These are phyloP conservation scores for Metallyticus violacea DNA, from an alignment of 2,888 invertebrate genomes.

Conservation along the genomic window DNA sequence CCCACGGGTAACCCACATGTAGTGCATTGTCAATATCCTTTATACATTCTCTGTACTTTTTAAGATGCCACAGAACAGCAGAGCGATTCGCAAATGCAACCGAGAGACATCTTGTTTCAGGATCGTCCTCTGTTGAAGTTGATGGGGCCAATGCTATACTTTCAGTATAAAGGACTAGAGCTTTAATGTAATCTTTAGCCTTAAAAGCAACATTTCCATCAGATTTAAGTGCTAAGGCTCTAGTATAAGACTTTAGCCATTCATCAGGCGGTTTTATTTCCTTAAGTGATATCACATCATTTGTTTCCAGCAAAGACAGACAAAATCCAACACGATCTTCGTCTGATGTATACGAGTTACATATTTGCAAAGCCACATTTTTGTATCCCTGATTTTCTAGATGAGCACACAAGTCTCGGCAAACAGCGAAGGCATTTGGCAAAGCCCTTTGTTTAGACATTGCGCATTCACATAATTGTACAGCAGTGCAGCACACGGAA, in stretches of 20 bases:
- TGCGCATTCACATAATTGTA: no score
- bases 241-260: not conserved
- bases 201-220: not conserved
- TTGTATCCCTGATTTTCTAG: not conserved
- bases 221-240: not conserved
- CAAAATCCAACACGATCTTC: not conserved
- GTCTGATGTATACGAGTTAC: not conserved
- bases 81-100: not conserved
- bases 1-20: not conserved
- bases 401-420: not conserved
- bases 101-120: not conserved
- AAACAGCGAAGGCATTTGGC: not conserved
- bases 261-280: not conserved
- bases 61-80: not conserved
- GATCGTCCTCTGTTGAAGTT: not conserved
- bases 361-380: not conserved
- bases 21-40: not conserved
- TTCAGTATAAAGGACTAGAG: not conserved
- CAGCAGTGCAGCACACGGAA: no score
- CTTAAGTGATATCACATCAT: not conserved
- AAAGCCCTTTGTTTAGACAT: no score
- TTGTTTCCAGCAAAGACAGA: not conserved
- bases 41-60: not conserved
- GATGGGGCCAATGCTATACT: not conserved
- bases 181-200: not conserved